Conservation (phyloP, 2,113 vertebrate genomes). For the Chroicocephalus ridibundus region DNA sequence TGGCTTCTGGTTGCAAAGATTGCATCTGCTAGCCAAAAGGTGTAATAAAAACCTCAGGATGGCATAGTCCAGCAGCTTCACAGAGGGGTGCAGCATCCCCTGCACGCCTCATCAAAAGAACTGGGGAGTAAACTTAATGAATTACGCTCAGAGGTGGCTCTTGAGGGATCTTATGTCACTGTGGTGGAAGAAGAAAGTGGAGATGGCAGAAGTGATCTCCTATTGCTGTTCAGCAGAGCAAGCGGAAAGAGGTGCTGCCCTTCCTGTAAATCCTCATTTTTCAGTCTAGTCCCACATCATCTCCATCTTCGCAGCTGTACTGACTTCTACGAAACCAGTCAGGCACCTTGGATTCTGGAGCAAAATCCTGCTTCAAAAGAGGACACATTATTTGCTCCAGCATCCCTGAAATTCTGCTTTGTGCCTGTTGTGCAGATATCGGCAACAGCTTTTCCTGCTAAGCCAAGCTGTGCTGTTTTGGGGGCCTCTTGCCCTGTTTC, state of each 20-base stretch:
- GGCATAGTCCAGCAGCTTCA: not conserved
- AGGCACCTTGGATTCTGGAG: not conserved
- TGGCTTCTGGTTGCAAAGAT: not conserved
- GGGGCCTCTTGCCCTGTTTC: not conserved
- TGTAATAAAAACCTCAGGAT: not conserved
- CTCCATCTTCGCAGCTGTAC: not conserved
- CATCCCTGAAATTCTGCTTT: not conserved
- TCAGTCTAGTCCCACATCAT: not conserved
- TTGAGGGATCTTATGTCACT: not conserved
- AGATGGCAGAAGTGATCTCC: not conserved
- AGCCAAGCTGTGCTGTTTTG: not conserved
- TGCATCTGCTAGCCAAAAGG: not conserved
- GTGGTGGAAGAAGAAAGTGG: not conserved
- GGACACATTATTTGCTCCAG: not conserved
- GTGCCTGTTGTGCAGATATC: not conserved
- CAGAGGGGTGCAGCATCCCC: not conserved
- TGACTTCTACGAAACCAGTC: fast-evolving
- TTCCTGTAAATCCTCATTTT: not conserved
- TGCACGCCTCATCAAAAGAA: not conserved
- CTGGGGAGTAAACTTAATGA: not conserved
- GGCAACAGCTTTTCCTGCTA: not conserved
- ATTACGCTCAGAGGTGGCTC: not conserved
- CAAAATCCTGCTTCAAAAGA: not conserved
- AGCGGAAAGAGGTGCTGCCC: not conserved
- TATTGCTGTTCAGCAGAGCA: not conserved